These are phyloP conservation scores for Heliothis peltigera DNA, from an alignment of 2,888 invertebrate species.

Conservation along the genomic window DNA sequence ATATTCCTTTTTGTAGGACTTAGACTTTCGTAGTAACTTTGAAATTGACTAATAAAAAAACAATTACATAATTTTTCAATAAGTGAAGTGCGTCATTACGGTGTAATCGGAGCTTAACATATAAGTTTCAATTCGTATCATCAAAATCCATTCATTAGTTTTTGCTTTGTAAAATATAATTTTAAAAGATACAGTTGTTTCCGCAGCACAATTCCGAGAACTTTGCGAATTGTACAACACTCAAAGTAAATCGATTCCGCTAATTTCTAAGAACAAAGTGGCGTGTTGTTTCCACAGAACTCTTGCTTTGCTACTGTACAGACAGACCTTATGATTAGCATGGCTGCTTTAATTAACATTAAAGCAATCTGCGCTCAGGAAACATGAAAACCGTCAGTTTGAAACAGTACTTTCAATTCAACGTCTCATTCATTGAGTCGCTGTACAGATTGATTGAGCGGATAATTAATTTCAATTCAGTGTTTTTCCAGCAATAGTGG, in stretches of 20 bases:
- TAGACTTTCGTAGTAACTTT: no score
- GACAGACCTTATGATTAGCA: constrained; percentile 65
- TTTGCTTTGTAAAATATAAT: constrained; percentile 35
- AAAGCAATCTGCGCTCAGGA: constrained; percentile 31
- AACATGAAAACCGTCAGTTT: constrained; percentile 46
- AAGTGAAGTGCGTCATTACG: neutral
- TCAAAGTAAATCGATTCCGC: constrained; percentile 75
- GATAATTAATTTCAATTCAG: constrained; percentile 39
- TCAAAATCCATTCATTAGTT: constrained; percentile 38
- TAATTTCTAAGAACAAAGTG: constrained; percentile 83
- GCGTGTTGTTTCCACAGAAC: constrained; percentile 65
- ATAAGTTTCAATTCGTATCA: constrained; percentile 11
- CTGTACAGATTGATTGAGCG: constrained; percentile 19
- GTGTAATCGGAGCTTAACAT: constrained; percentile 3
- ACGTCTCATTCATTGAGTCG: constrained; percentile 23
- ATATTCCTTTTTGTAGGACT: no score
- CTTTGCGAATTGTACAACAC: constrained; percentile 73
- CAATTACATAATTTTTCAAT: neutral
- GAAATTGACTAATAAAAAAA: no score
- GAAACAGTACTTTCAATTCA: constrained; percentile 32
- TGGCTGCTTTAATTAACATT: constrained; percentile 51
- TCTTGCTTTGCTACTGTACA: constrained; percentile 44
- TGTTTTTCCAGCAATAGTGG: constrained; percentile 27
- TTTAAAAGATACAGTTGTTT: constrained; percentile 47
- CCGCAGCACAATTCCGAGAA: constrained; percentile 67